Conservation (phyloP, 2,888 invertebrate genomes). For the Hirtodrosophila duncani region DNA sequence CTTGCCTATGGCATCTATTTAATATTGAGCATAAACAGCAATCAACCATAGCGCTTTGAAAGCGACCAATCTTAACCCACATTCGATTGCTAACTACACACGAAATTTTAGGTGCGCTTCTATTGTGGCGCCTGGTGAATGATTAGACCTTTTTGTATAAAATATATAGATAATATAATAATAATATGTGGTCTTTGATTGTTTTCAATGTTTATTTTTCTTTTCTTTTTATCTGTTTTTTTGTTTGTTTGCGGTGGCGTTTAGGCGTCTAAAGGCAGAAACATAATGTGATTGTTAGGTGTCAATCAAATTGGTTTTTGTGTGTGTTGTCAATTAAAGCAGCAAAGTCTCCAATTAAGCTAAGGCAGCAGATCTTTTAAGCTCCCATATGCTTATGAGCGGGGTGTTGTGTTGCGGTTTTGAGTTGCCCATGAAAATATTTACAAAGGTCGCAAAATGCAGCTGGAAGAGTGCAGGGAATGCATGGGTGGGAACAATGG, state of each 20-base stretch:
- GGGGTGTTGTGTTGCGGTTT: slow-evolving; percentile 47
- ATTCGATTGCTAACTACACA: slow-evolving; percentile 34
- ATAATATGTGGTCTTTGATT: no score
- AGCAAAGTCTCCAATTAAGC: slow-evolving; percentile 59
- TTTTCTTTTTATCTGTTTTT: slow-evolving; percentile 23
- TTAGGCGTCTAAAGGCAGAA: slow-evolving; percentile 18
- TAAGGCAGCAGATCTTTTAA: slow-evolving; percentile 30
- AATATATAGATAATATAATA: no score
- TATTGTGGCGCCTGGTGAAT: slow-evolving; percentile 35
- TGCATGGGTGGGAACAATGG: no score
- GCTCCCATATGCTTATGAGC: no score
- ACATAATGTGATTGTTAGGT: slow-evolving; percentile 51
- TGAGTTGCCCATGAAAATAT: slow-evolving; percentile 38
- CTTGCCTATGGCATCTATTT: slow-evolving; percentile 41
- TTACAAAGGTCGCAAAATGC: slow-evolving; percentile 22
- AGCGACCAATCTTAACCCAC: slow-evolving; percentile 47
- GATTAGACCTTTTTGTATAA: slow-evolving; percentile 47
- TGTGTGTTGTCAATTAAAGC: slow-evolving; percentile 57
- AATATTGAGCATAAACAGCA: slow-evolving; percentile 40
- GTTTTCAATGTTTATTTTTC: slow-evolving; percentile 35
- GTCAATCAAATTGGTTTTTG: slow-evolving; percentile 59
- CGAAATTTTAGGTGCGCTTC: slow-evolving; percentile 35
- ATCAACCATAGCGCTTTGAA: neutral
- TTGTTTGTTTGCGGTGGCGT: slow-evolving; percentile 22
- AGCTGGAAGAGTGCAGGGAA: slow-evolving; percentile 20